Evolutionary conservation across 2,797 vertebrate genomes (phyloP), one percentile per base, ranked within the genome.

Genomic region (Bufotes viridis): DNA sequence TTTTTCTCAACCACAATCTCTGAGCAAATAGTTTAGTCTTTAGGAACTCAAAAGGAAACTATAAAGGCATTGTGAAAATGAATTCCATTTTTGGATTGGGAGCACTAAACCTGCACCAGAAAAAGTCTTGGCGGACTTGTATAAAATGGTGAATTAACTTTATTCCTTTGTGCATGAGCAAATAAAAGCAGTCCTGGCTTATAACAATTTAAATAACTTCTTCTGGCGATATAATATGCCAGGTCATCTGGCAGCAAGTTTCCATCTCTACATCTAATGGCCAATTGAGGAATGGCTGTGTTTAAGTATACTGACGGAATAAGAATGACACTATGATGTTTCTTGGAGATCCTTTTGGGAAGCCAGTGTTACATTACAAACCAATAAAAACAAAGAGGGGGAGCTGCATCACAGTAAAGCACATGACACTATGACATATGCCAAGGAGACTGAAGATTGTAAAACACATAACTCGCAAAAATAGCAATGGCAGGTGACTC

Each of bases 111-210:
- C 42, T 18, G 17, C 22, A 81, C 55, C 24, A 67, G 14, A 61
- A 69, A 82, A 82, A 82, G 7, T 42, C n/a, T 70, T 55, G 81
- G 24, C 65, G 49, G 42, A 29, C 17, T 55, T 57, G 9, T 29
- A 82, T 26, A 57, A 82, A 70, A 57, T 29, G 61, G 13, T 67
- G 42, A 67, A 67, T 51, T 82, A 82, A 67, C 80, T 82, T 67
- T 24, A 82, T 9, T 67, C 67, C 49, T n/a, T 10, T 51, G 61
- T 67, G 61, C 29, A 81, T 63, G 42, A 82, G 61, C 17, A 70
- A 70, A 82, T 57, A 22, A 82, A 65, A 55, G 10, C 34, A 53
- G 15, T 20, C 49, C 22, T 17, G 14, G 53, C 55, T 81, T 63
- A 65, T 53, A 82, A 69, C 20, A 82, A 51, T 55, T 26, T 70